phyloP scores from a whole-genome alignment of 1,140 invertebrate genomes.

The Leptinotarsa texana region DNA sequence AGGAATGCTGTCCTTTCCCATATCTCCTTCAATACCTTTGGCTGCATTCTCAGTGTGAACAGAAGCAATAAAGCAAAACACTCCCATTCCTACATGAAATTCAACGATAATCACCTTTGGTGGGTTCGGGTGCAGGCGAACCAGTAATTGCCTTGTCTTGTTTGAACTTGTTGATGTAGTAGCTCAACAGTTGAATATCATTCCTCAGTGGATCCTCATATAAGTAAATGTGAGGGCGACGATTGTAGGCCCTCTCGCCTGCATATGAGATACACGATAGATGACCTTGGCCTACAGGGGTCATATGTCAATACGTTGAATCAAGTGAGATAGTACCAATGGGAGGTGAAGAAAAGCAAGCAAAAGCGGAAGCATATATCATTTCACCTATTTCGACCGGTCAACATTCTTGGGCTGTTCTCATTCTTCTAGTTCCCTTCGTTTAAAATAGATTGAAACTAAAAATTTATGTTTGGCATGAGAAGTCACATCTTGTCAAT shows the following conservation, averaged over 20 bases:
- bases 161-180: constrained; percentile 55
- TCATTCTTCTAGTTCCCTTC: too few species aligned
- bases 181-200: constrained; percentile 55
- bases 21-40: too few species aligned
- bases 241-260: constrained; percentile 73
- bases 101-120: constrained; percentile 34
- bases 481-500: too few species aligned
- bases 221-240: constrained; percentile 70
- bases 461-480: too few species aligned
- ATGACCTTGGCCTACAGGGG: constrained; percentile 66
- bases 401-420: too few species aligned
- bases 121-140: constrained; percentile 26
- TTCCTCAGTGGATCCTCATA: constrained; percentile 58
- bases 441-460: too few species aligned
- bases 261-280: constrained; percentile 78
- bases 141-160: constrained; percentile 44
- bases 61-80: too few species aligned
- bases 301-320: neutral
- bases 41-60: too few species aligned
- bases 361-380: neutral
- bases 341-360: constrained; percentile 4
- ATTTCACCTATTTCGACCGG: too few species aligned
- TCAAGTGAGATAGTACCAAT: neutral
- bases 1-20: too few species aligned
- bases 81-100: neutral